phyloP scores from a whole-genome alignment of 2,113 vertebrate genomes.

The Heterotilapia buettikoferi region DNA sequence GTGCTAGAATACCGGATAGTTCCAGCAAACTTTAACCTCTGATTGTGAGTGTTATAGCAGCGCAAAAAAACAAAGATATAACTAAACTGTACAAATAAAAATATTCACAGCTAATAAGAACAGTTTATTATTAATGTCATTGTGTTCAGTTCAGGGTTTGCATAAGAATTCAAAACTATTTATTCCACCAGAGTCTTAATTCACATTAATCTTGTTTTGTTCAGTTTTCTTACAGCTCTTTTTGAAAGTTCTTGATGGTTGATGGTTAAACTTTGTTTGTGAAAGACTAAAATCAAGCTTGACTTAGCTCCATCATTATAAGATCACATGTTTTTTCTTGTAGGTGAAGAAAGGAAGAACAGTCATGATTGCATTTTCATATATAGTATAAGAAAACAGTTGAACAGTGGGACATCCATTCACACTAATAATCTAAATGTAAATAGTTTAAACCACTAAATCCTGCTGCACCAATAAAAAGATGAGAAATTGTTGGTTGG shows the following conservation, averaged over 20 bases:
- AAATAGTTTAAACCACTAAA: background rate
- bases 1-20: background rate
- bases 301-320: background rate
- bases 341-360: background rate
- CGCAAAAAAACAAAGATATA: background rate
- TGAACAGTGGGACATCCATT: background rate
- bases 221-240: too few species aligned
- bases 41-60: background rate
- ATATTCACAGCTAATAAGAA: background rate
- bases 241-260: background rate
- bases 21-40: background rate
- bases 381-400: background rate
- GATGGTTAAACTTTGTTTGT: background rate
- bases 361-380: background rate
- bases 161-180: background rate
- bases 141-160: background rate
- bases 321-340: background rate
- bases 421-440: background rate
- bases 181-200: background rate
- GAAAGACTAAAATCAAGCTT: background rate
- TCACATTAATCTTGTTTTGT: background rate
- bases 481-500: background rate
- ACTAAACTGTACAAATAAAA: background rate
- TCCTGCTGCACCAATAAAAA: background rate
- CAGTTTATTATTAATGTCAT: rapidly evolving